Evolutionary conservation across 2,888 invertebrate species (phyloP).

Genomic region (Xanthia icteritia): DNA sequence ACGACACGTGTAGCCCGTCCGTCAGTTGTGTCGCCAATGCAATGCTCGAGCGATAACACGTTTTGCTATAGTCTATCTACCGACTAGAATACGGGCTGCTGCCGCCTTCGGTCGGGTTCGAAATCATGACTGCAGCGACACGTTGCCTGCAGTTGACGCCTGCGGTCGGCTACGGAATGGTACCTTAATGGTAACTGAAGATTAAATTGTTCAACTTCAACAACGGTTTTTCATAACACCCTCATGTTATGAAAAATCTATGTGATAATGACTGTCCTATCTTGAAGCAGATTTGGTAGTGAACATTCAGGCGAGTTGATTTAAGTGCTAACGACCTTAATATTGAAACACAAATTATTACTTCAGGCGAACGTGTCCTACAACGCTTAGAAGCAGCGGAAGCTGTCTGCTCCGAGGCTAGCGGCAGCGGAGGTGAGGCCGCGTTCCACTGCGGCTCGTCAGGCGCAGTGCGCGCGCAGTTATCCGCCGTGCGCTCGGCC

Average conservation of each 20-base stretch:
- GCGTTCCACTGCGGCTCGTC: constrained; percentile 94
- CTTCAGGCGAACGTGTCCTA: constrained; percentile 92
- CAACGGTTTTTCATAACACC: too few species aligned
- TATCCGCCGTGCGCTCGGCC: constrained; percentile 96
- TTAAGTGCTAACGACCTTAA: constrained; percentile 23
- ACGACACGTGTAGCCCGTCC: too few species aligned
- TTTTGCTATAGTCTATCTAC: too few species aligned
- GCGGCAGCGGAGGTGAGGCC: constrained; percentile 91
- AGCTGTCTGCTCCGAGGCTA: constrained; percentile 90
- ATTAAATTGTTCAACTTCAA: too few species aligned
- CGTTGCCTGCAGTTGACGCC: too few species aligned
- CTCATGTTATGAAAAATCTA: background rate
- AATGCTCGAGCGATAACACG: too few species aligned
- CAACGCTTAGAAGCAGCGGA: constrained; percentile 91
- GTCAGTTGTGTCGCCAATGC: too few species aligned
- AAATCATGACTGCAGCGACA: too few species aligned
- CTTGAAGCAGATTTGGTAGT: background rate
- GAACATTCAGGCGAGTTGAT: background rate
- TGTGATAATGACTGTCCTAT: background rate
- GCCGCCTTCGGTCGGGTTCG: too few species aligned
- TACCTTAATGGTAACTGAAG: too few species aligned
- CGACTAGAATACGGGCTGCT: too few species aligned
- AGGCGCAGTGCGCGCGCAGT: constrained; percentile 94
- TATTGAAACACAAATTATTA: constrained; percentile 1
- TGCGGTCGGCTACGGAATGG: too few species aligned